Base-by-base conservation (phyloP, 2,888 invertebrate genomes). In the Cheilosia vernalis region DNA sequence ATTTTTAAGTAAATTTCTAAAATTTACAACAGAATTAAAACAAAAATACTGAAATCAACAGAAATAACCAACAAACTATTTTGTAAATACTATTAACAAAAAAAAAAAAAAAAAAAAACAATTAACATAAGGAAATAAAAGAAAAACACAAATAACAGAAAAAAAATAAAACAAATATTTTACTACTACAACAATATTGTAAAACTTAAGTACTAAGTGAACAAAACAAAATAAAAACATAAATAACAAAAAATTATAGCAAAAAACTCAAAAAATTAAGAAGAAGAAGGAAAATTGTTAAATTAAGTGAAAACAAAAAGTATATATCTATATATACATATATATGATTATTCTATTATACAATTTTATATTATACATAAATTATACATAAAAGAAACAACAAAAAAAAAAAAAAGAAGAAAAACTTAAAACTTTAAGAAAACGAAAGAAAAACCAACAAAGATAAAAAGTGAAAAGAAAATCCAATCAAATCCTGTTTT, bases 321-420 rank as follows among this genome's bases (percentile, higher is more conserved):
- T 80, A 76, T 85, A 85, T 81, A 77, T 87, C 37, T 76, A 73
- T 80, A 78, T 87, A 80, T 80, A 87, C 67, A 85, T 78, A 73
- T 58, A 84, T 76, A 87, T 79, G 72, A 87, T 87, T 87, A 87
- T 87, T 87, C 83, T 87, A 85, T 87, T 85, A 87, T 85, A 85
- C 80, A 85, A 87, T 85, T 84, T 87, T 86, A 86, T 86, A 84
- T 77, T 87, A 87, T 87, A 87, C 87, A 87, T 87, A 87, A 83
- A 87, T 87, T 84, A 87, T 87, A 83, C 78, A 87, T 83, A 83
- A 81, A 81, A 33, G 56, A 73, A 49, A 49, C 49, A 51, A 21
- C 24, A 51, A 21, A 24, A 66, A 15, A 37, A 0, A 58, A 74
- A 87, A 24, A 27, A 21, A 30, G 30, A 27, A 37, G 2, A 66